phyloP scores from a whole-genome alignment of 2,113 vertebrate species.

The Equus quagga region DNA sequence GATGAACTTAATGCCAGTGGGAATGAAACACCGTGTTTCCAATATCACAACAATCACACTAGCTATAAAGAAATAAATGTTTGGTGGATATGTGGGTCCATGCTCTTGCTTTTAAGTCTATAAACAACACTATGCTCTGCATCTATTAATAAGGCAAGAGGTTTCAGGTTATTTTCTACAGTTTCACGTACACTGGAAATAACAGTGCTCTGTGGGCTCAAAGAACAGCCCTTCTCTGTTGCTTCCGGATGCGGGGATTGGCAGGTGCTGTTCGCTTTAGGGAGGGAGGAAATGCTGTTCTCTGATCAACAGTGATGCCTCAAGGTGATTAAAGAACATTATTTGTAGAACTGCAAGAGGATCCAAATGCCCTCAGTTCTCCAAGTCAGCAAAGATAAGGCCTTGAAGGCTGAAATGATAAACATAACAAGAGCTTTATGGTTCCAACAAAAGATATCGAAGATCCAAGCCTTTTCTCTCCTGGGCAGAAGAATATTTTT shows the following conservation, averaged over 20 bases:
- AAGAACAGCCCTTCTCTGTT: neutral
- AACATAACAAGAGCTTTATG: constrained; percentile 43
- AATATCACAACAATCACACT: neutral
- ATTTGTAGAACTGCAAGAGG: constrained; percentile 39
- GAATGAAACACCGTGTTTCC: neutral
- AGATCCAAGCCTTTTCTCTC: constrained; percentile 48
- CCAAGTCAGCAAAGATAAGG: constrained; percentile 59
- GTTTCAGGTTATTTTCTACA: neutral
- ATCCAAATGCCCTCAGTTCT: constrained; percentile 66
- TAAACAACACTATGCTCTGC: neutral
- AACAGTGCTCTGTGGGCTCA: neutral
- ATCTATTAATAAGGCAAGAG: neutral
- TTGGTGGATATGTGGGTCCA: neutral
- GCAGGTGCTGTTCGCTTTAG: neutral
- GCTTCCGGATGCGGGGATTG: neutral
- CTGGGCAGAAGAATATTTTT: constrained; percentile 27
- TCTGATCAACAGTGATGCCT: constrained; percentile 47
- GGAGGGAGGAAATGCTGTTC: neutral
- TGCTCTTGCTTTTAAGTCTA: neutral
- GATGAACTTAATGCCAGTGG: neutral
- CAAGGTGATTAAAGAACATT: constrained; percentile 67
- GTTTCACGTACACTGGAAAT: neutral
- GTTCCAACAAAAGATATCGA: constrained; percentile 38
- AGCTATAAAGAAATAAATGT: neutral
- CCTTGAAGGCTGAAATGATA: constrained; percentile 47